Percentiles rank a stretch among this genome's conserved stretches.
These are phyloP conservation scores for Pseudotriccus pelzelni DNA, from an alignment of 2,797 vertebrate genomes.

Conservation along the genomic window DNA sequence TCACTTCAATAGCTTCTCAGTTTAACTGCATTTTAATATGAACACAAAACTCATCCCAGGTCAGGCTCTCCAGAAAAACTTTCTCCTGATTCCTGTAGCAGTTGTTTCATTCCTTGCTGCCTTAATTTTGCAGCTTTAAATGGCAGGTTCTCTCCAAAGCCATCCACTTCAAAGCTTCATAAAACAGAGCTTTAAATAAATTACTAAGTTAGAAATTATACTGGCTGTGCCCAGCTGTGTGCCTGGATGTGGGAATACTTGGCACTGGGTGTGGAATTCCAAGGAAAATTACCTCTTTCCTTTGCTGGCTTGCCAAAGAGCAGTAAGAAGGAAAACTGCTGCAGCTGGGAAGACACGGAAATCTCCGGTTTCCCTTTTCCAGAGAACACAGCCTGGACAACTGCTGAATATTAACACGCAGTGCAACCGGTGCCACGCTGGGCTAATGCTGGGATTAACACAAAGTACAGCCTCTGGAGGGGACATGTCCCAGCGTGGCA, in stretches of 20 bases:
- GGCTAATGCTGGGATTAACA: not conserved
- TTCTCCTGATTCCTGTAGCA: not conserved
- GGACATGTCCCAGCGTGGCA: not conserved
- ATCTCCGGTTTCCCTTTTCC: not conserved
- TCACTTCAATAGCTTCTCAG: not conserved
- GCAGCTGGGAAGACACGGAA: not conserved
- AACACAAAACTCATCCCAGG: not conserved
- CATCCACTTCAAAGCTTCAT: constrained; percentile 18
- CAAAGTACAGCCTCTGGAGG: not conserved
- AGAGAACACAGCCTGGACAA: not conserved
- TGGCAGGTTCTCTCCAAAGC: constrained; percentile 18
- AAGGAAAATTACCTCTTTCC: constrained; percentile 13
- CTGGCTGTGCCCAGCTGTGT: not conserved
- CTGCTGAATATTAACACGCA: not conserved
- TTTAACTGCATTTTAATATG: not conserved
- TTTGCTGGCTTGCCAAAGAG: not conserved
- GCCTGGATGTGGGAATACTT: constrained; percentile 36
- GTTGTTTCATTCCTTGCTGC: not conserved
- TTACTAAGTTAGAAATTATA: not conserved
- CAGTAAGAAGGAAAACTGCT: not conserved
- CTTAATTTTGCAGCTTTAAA: constrained; percentile 14
- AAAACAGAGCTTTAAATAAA: constrained; percentile 30
- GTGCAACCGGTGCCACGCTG: rapidly evolving
- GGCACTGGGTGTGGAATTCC: not conserved
- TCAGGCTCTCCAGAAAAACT: constrained; percentile 8